Conservation (phyloP, 1,140 invertebrate species). For the Papilio xuthus region DNA sequence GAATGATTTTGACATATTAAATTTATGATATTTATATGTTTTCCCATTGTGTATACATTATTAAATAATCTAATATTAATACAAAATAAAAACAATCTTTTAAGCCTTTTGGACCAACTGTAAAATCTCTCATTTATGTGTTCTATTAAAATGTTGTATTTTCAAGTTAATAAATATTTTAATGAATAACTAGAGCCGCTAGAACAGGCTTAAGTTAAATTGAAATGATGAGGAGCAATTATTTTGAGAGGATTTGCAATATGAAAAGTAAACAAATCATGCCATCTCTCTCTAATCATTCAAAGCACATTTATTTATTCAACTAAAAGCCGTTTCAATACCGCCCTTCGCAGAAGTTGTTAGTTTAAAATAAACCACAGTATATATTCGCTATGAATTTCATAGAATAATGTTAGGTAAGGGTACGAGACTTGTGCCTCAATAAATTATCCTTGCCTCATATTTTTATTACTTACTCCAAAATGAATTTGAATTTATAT, state of each 20-base stretch:
- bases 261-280: slow-evolving; percentile 6
- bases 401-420: slow-evolving; percentile 2
- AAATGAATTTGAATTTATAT: neutral
- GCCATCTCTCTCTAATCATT: neutral
- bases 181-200: neutral
- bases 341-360: slow-evolving; percentile 19
- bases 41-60: neutral
- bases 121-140: too few relatives aligned
- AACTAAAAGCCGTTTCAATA: slow-evolving; percentile 24
- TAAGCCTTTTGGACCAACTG: neutral
- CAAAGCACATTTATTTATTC: slow-evolving; percentile 20
- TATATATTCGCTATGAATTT: slow-evolving; percentile 13
- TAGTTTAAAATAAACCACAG: slow-evolving; percentile 22
- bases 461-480: neutral
- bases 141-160: too few relatives aligned
- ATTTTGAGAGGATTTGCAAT: slow-evolving; percentile 19
- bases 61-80: neutral
- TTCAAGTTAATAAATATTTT: neutral
- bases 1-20: neutral
- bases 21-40: neutral
- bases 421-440: neutral
- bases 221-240: slow-evolving; percentile 9
- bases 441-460: slow-evolving; percentile 1
- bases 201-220: neutral
- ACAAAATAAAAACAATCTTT: too few relatives aligned